Percentiles rank a stretch among this genome's conserved stretches.
phyloP scores from a whole-genome alignment of 2,888 invertebrate species.

The Apamea crenata region DNA sequence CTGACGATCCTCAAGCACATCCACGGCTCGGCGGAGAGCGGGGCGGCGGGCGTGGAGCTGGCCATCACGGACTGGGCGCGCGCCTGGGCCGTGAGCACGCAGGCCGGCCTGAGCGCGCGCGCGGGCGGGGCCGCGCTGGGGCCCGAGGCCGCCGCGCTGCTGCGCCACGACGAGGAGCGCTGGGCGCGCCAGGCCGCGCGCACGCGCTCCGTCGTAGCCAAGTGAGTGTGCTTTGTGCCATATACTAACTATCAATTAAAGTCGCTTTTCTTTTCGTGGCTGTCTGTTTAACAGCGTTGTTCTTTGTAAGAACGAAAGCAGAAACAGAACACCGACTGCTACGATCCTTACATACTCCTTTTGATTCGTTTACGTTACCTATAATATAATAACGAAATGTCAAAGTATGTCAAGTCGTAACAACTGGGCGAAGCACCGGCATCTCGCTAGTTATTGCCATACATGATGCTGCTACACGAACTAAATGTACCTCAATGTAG shows the following conservation, averaged over 20 bases:
- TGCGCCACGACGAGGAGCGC: constrained; percentile 74
- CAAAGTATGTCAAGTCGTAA: no score
- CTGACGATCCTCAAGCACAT: constrained; percentile 79
- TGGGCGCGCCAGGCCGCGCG: constrained; percentile 69
- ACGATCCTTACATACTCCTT: no score
- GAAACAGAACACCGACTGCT: no score
- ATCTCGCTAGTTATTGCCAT: no score
- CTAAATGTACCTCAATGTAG: no score
- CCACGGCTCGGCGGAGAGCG: constrained; percentile 75
- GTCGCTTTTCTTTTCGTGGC: background rate
- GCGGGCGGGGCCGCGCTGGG: constrained; percentile 70
- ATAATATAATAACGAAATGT: no score
- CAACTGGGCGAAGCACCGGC: no score
- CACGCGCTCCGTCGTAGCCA: constrained; percentile 68
- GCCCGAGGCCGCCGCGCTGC: constrained; percentile 77
- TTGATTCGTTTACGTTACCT: no score
- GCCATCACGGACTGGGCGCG: constrained; percentile 87
- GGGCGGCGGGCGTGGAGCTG: constrained; percentile 76
- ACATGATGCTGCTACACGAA: no score
- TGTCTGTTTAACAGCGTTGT: background rate
- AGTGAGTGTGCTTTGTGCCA: constrained; percentile 56
- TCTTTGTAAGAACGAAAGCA: background rate
- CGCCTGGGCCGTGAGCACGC: constrained; percentile 83
- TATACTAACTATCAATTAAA: background rate
- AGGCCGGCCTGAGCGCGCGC: constrained; percentile 79